Conservation (phyloP, 2,888 invertebrate species). For the Biston stratarius region DNA sequence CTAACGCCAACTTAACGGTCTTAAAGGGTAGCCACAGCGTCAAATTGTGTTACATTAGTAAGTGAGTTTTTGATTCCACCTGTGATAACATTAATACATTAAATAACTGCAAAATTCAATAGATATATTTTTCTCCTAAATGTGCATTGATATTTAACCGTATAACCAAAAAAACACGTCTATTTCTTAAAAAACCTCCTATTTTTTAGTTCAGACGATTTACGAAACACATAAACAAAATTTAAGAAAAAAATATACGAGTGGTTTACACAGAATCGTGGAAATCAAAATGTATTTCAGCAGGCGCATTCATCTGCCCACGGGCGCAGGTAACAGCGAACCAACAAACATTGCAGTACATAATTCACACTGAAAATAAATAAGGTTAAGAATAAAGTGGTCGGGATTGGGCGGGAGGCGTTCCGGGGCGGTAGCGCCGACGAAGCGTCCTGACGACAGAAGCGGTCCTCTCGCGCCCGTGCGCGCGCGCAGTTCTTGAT, state of each 20-base stretch:
- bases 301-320: slow-evolving; percentile 51
- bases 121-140: background rate
- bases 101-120: background rate
- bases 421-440: slow-evolving; percentile 57
- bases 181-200: background rate
- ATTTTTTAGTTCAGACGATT: slow-evolving; percentile 14
- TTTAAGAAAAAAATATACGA: slow-evolving; percentile 32
- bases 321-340: slow-evolving; percentile 55
- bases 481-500: slow-evolving; percentile 76
- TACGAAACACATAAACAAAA: slow-evolving; percentile 30
- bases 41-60: no score
- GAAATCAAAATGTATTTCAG: slow-evolving; percentile 61
- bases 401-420: slow-evolving; percentile 69
- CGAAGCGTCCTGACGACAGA: slow-evolving; percentile 93
- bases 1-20: no score
- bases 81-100: no score
- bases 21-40: background rate
- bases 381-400: slow-evolving; percentile 56
- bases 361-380: slow-evolving; percentile 70
- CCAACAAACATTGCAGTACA: slow-evolving; percentile 64
- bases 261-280: slow-evolving; percentile 45
- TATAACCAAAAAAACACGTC: background rate
- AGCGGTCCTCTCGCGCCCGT: slow-evolving; percentile 85
- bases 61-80: no score
- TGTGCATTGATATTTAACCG: slow-evolving; percentile 5